These are phyloP conservation scores for Lucinisca nassula DNA, from an alignment of 2,888 invertebrate species.

Conservation along the genomic window DNA sequence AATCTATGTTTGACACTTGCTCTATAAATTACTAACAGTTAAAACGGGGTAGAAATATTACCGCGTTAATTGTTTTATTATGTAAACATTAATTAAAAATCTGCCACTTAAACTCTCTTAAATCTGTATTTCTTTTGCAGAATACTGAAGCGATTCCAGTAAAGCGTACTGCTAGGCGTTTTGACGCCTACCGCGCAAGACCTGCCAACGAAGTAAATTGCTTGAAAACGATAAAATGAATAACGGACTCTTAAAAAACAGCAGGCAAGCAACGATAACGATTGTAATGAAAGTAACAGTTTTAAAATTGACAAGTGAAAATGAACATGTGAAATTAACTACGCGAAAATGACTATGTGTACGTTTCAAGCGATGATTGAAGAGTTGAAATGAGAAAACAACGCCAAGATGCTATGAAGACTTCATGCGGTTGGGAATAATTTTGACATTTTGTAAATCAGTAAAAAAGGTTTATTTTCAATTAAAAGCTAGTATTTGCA, in stretches of 20 bases:
- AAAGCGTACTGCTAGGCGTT: background rate
- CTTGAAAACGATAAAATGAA: conserved; percentile 68
- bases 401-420: conserved; percentile 9
- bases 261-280: conserved; percentile 62
- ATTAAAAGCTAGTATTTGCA: background rate
- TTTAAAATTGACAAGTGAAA: conserved; percentile 71
- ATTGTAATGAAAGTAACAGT: conserved; percentile 68
- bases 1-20: conserved; percentile 63
- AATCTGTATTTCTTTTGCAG: conserved; percentile 8
- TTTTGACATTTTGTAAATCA: background rate
- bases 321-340: conserved; percentile 71
- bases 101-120: conserved; percentile 54
- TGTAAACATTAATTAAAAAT: conserved; percentile 73
- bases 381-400: conserved; percentile 13
- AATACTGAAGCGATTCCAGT: too few relatives aligned
- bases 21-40: conserved; percentile 24
- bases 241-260: conserved; percentile 63
- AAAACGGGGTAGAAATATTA: conserved; percentile 18
- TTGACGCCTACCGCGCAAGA: background rate
- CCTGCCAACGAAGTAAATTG: conserved; percentile 54
- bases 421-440: background rate
- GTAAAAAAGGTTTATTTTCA: background rate
- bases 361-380: conserved; percentile 52
- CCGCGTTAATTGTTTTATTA: conserved; percentile 61
- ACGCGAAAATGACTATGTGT: conserved; percentile 54